Conservation (phyloP, 2,113 vertebrate genomes). For the Casuarius casuarius region DNA sequence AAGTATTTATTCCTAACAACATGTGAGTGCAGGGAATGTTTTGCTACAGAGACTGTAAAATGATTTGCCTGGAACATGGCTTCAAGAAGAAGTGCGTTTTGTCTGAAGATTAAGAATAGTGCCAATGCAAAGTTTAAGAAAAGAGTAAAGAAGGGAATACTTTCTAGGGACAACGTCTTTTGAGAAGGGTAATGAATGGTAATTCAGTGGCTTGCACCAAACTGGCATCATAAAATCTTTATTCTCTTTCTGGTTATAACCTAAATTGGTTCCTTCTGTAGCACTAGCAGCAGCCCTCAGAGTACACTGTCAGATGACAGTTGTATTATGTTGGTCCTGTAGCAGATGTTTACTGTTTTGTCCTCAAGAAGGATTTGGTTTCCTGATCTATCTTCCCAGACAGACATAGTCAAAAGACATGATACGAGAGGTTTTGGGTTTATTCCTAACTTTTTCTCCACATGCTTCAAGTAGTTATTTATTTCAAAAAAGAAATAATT, state of each 20-base stretch:
- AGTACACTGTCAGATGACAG: not conserved
- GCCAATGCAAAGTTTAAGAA: not conserved
- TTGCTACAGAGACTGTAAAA: not conserved
- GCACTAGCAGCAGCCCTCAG: not conserved
- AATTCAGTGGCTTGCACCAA: not conserved
- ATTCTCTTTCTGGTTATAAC: not conserved
- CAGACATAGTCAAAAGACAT: not conserved
- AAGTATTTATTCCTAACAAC: not conserved
- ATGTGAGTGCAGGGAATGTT: not conserved
- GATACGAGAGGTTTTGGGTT: not conserved
- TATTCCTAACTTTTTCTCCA: not conserved
- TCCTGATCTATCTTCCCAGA: not conserved
- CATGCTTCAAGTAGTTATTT: not conserved
- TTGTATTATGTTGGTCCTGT: not conserved
- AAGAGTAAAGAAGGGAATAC: not conserved
- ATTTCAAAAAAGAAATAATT: not conserved
- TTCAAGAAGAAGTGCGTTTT: not conserved
- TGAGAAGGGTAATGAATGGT: not conserved
- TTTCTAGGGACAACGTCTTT: not conserved
- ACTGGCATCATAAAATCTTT: not conserved
- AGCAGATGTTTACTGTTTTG: slow-evolving; percentile 19
- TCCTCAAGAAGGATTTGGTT: slow-evolving; percentile 15
- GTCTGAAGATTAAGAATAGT: not conserved
- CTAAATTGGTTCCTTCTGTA: slow-evolving; percentile 1
- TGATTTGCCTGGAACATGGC: not conserved